A percentile compares a stretch with the other conserved stretches of the same genome.
Conservation (phyloP, 2,113 vertebrate species). For the Microtus ochrogaster region DNA sequence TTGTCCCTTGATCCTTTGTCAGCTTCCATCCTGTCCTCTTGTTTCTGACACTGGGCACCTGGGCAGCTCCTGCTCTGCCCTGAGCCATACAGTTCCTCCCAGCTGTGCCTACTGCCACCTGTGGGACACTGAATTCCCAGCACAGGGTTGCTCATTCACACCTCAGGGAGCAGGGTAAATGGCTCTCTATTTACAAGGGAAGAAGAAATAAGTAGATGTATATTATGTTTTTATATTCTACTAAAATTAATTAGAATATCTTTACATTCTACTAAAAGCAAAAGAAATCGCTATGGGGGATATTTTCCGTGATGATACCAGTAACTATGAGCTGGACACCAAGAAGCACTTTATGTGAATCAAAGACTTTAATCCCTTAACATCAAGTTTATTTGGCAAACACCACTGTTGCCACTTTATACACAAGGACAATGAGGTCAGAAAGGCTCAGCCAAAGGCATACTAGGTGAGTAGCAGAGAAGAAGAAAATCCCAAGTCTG, state of each 20-base stretch:
- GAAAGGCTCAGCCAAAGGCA: not conserved
- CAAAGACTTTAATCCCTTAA: not conserved
- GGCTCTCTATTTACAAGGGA: not conserved
- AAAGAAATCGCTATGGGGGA: not conserved
- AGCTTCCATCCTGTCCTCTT: not conserved
- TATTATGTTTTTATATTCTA: not conserved
- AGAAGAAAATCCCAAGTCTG: not conserved
- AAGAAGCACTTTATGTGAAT: not conserved
- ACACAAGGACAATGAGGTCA: not conserved
- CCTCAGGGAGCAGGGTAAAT: not conserved
- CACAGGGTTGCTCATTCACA: not conserved
- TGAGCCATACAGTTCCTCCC: not conserved
- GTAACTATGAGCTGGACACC: not conserved
- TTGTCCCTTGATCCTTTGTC: not conserved
- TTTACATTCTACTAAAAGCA: not conserved
- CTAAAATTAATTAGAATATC: not conserved
- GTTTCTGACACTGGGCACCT: not conserved
- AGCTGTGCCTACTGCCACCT: not conserved
- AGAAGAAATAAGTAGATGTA: not conserved
- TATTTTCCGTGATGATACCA: not conserved
- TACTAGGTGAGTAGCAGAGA: not conserved
- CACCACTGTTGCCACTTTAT: not conserved
- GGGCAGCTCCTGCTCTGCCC: too few species aligned
- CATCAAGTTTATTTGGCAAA: not conserved
- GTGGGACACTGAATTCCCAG: rapidly evolving